Evolutionary conservation across 2,797 vertebrate genomes (phyloP), one percentile per base, ranked within the genome.

Genomic region (Botia almorhae): DNA sequence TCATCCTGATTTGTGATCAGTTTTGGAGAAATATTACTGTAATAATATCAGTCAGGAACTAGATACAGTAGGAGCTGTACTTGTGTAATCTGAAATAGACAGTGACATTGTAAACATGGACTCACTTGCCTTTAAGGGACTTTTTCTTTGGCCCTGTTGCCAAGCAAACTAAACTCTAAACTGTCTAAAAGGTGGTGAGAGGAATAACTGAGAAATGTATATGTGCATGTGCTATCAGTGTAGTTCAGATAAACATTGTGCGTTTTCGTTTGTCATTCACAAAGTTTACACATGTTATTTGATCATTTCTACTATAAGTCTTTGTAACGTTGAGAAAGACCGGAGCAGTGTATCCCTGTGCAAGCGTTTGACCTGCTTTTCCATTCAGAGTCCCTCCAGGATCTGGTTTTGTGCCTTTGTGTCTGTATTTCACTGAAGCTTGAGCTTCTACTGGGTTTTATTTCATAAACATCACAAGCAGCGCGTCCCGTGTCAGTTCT

Each of bases 391-490:
- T 33, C 26, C 14, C 60, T 70, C 16, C 48, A 33, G 69, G 48
- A 53, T 53, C 0, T 21, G 7, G 2, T 8, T 69, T 12, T 29
- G 12, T 14, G 14, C 19, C 19, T 7, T 23, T 74, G 26, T 63
- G 58, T 50, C 39, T 13, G 72, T 60, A 12, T 13, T 46, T 46
- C 19, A 12, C 36, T 16, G 39, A 12, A 29, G 56, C 56, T 26
- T 50, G 23, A 63, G 11, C 21, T 60, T 23, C 60, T 16, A 26
- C 39, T 58, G 10, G 4, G 16, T 46, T 46, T 43, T 55, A 16
- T 46, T 58, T 74, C 33, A 3, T 55, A 56, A 74, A 48, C 23
- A 60, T 46, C 13, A 10, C 29, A 56, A 63, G 60, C 60, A 61
- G 23, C 58, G 6, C 26, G 17, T 65, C 63, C 63, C 63, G n/a